Percentiles rank a stretch among this genome's conserved stretches.
Evolutionary conservation across 2,113 vertebrate species (phyloP).

Genomic region (Dicaeum eximium): DNA sequence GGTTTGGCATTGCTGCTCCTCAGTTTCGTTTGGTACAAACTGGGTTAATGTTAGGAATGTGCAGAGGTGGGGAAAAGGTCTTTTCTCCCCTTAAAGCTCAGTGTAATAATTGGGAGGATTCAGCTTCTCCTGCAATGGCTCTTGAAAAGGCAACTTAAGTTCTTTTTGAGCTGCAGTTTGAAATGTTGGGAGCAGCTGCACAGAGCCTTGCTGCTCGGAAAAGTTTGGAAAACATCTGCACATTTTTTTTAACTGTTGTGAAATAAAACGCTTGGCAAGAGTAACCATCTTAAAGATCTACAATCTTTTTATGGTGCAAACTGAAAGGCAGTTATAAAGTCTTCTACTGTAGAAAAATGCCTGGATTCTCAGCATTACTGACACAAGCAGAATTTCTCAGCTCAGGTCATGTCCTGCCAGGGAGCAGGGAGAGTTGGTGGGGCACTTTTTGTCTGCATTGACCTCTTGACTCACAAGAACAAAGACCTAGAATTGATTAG

Average conservation of each 20-base stretch:
- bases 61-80: not conserved
- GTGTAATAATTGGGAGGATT: not conserved
- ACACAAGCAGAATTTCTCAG: not conserved
- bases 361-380: not conserved
- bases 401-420: conserved; percentile 20
- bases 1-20: not conserved
- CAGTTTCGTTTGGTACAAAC: not conserved
- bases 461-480: not conserved
- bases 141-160: not conserved
- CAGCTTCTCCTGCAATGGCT: not conserved
- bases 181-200: conserved; percentile 40
- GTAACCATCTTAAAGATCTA: not conserved
- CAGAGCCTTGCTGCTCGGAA: not conserved
- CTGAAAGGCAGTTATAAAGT: not conserved
- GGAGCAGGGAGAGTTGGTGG: not conserved
- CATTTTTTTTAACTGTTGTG: conserved; percentile 4
- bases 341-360: not conserved
- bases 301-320: not conserved
- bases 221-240: conserved; percentile 29
- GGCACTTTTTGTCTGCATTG: not conserved
- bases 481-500: not conserved
- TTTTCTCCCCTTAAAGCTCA: not conserved
- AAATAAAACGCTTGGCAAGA: conserved; percentile 43
- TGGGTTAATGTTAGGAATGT: not conserved
- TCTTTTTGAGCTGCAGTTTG: not conserved